Percentiles rank a stretch among this genome's conserved stretches.
Evolutionary conservation across 1,140 invertebrate species (phyloP).

Genomic region (Conus betulinus): DNA sequence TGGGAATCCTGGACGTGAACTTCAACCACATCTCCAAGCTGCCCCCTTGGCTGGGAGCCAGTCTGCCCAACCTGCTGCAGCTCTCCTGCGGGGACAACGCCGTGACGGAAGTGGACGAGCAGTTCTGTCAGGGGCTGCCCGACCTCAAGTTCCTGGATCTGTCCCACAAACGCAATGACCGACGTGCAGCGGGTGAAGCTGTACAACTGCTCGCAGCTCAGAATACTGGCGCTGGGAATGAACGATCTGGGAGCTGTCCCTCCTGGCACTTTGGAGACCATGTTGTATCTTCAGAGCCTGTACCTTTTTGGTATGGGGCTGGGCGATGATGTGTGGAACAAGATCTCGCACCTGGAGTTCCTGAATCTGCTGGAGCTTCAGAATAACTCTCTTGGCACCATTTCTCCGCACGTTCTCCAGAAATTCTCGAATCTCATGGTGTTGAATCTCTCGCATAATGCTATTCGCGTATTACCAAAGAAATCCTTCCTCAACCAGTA

Average conservation of each 20-base stretch:
- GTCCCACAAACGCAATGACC: conserved; percentile 38
- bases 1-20: conserved; percentile 47
- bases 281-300: conserved; percentile 28
- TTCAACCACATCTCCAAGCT: conserved; percentile 40
- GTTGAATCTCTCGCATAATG: conserved; percentile 41
- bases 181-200: conserved; percentile 15
- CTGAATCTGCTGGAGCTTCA: conserved; percentile 36
- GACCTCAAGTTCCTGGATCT: conserved; percentile 46
- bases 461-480: conserved; percentile 32
- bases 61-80: conserved; percentile 42
- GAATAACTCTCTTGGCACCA: conserved; percentile 29
- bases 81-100: conserved; percentile 45
- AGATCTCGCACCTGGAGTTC: conserved; percentile 20
- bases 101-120: conserved; percentile 23
- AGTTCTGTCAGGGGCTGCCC: conserved; percentile 23
- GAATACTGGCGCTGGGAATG: conserved; percentile 32
- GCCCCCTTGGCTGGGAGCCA: conserved; percentile 30
- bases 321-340: conserved; percentile 43
- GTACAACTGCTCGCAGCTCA: conserved; percentile 35
- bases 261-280: conserved; percentile 10
- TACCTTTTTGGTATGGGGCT: conserved; percentile 42
- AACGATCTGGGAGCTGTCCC: conserved; percentile 39
- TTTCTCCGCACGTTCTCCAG: conserved; percentile 37
- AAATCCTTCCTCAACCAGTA: conserved; percentile 42
- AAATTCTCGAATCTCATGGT: conserved; percentile 35